Percentiles rank a stretch among this genome's conserved stretches.
phyloP scores from a whole-genome alignment of 2,113 vertebrate species.

The Ailurus styani region DNA sequence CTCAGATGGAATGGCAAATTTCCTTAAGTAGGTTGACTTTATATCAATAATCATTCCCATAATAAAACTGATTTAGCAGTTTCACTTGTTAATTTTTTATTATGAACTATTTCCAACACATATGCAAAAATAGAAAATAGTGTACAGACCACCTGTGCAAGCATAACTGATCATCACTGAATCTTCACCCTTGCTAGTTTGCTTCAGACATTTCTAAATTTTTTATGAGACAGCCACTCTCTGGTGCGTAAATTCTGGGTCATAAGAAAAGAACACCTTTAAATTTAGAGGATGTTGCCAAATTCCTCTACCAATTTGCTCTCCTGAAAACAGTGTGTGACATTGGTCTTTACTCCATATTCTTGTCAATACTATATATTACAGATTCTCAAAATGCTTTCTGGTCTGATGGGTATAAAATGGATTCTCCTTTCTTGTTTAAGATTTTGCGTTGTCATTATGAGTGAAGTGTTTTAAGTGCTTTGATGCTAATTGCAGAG shows the following conservation, averaged over 20 bases:
- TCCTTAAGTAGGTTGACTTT: too few relatives aligned
- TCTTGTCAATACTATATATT: background rate
- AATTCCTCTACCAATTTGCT: background rate
- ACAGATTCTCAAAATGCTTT: background rate
- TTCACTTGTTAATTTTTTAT: background rate
- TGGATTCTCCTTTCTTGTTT: background rate
- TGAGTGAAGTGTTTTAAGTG: background rate
- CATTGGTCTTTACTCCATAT: background rate
- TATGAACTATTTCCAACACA: background rate
- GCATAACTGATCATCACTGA: background rate
- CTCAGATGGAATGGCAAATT: too few relatives aligned
- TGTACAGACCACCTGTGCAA: background rate
- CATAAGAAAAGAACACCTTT: background rate
- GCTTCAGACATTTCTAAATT: background rate
- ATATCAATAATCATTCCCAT: too few relatives aligned
- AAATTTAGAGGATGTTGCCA: background rate
- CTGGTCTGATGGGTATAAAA: background rate
- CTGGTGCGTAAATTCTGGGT: background rate
- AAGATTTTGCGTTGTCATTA: background rate
- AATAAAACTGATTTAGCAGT: background rate
- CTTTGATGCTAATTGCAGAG: background rate
- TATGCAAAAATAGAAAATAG: background rate
- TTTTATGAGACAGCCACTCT: too few relatives aligned
- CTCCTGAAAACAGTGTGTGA: accelerated
- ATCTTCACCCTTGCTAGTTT: background rate